phyloP scores from a whole-genome alignment of 2,113 vertebrate genomes.

The Origma solitaria region DNA sequence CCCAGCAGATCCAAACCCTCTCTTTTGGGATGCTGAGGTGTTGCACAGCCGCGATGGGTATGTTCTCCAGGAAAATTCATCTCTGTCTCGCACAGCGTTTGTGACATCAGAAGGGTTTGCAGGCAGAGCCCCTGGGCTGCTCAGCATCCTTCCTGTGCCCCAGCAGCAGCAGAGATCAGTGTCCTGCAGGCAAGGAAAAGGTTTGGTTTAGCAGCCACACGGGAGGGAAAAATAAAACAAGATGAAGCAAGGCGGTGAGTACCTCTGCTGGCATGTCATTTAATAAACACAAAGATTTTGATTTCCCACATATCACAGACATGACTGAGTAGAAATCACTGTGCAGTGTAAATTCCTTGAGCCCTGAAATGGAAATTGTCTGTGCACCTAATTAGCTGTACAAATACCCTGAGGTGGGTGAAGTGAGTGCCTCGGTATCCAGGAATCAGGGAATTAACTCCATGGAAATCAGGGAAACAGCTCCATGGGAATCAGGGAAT shows the following conservation, averaged over 20 bases:
- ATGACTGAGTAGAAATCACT: neutral
- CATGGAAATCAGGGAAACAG: neutral
- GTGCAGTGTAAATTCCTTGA: neutral
- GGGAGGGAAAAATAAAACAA: neutral
- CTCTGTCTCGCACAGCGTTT: fast-evolving
- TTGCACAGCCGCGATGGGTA: neutral
- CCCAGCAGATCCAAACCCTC: neutral
- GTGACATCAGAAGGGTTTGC: neutral
- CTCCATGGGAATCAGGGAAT: neutral
- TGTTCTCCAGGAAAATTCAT: neutral
- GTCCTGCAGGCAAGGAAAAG: neutral
- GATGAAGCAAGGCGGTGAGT: neutral
- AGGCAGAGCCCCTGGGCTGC: neutral
- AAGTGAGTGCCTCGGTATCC: neutral
- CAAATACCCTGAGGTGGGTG: neutral
- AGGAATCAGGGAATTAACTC: neutral
- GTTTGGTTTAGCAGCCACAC: neutral
- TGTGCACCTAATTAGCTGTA: neutral
- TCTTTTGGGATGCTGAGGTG: neutral
- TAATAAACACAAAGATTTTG: neutral
- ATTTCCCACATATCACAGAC: neutral
- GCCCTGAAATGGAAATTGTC: neutral
- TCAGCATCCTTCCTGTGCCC: neutral
- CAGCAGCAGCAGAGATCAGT: neutral
- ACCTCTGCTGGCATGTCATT: neutral